Evolutionary conservation across 1,140 invertebrate species (phyloP).

Genomic region (Rhopalosiphum padi): DNA sequence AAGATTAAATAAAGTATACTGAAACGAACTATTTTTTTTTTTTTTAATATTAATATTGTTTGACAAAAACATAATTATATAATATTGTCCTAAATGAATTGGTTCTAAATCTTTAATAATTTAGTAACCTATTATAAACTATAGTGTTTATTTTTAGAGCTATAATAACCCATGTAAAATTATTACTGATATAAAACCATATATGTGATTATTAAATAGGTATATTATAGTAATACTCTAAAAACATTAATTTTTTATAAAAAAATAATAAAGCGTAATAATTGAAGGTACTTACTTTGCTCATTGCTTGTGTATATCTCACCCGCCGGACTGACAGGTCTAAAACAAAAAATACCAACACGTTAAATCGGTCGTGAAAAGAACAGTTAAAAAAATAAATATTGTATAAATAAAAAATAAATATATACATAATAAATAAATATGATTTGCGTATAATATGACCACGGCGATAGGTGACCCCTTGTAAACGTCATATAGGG

Average conservation of each 20-base stretch:
- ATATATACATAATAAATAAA: not conserved
- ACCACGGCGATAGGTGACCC: slow-evolving; percentile 41
- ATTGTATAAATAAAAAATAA: not conserved
- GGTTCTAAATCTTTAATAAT: too few relatives aligned
- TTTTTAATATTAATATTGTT: not conserved
- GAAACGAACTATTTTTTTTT: not conserved
- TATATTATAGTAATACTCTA: too few relatives aligned
- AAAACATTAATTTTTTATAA: not conserved
- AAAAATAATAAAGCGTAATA: not conserved
- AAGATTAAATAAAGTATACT: not conserved
- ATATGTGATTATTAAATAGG: too few relatives aligned
- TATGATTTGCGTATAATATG: slow-evolving; percentile 1
- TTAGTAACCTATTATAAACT: not conserved
- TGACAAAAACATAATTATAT: not conserved
- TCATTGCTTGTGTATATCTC: slow-evolving; percentile 24
- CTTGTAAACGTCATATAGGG: slow-evolving; percentile 16
- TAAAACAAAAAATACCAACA: slow-evolving; percentile 4
- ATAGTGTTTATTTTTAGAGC: too few relatives aligned
- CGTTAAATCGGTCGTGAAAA: not conserved
- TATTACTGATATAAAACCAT: too few relatives aligned
- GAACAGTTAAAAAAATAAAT: not conserved
- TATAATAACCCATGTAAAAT: too few relatives aligned
- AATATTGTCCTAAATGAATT: not conserved
- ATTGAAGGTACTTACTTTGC: slow-evolving; percentile 28
- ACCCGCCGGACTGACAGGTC: slow-evolving; percentile 56